Base-by-base conservation (phyloP, 2,888 invertebrate species). In the Xestoiulus laeticollis region DNA sequence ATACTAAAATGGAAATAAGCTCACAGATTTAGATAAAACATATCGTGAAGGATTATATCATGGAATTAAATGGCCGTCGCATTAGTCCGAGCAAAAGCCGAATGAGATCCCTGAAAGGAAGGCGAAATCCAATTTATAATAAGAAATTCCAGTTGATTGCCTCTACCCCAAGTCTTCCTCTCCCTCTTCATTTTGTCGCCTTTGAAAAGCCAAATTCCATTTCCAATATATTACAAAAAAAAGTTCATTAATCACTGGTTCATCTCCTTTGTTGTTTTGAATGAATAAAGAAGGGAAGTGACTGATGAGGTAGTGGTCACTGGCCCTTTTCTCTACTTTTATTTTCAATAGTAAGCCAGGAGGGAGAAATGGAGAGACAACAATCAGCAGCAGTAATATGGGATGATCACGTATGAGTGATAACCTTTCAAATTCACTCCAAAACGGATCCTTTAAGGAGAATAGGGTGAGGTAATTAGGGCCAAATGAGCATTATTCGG, bases 131-230 rank as follows among this genome's bases (percentile, higher is more conserved):
- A 68, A 68, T 68, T 68, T 68, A 68, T 68, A 68, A 68, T 68
- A 68, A 68, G 68, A 68, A 68, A 68, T 68, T 68, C 26, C 68
- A 68, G 68, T 68, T 68, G 68, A 68, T 68, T 68, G 26, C 68
- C 26, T 26, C 68, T 26, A 68, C 68, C 68, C 68, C 68, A 26
- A 12, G 68, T 26, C 26, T 68, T 26, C 68, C 68, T 68, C n/a
- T n/a, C 68, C 68, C 68, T 68, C 68, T 68, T 68, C 68, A 68
- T 68, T 68, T 68, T 68, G 68, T 68, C 68, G 68, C 68, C 68
- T 68, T 68, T 68, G 68, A 68, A 68, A 68, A 68, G 68, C 68
- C 68, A 68, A 68, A 68, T 68, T 68, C 68, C 68, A 68, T 68
- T 68, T 68, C 68, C 68, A 68, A 68, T 68, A 68, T 68, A 68